Conservation (phyloP, 2,113 vertebrate genomes). For the Holacanthus passer region DNA sequence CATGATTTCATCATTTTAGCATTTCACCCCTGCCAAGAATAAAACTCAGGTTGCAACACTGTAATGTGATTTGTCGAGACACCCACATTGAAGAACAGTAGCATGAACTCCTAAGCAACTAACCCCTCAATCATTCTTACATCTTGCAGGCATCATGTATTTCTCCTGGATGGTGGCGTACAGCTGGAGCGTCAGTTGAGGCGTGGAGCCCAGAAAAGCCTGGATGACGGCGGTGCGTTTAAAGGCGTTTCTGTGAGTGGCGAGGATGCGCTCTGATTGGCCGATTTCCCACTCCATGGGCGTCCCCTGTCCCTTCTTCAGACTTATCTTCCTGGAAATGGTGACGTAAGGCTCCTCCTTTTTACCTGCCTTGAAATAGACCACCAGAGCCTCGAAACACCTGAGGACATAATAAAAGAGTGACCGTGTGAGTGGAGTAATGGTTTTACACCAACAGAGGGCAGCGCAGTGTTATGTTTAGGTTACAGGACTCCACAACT, state of each 20-base stretch:
- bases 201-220: constrained; percentile 96
- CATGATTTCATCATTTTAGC: not conserved
- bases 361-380: constrained; percentile 89
- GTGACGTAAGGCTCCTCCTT: constrained; percentile 93
- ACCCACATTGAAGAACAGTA: not conserved
- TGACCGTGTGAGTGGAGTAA: not conserved
- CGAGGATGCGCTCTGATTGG: constrained; percentile 89
- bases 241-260: constrained; percentile 93
- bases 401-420: constrained; percentile 76
- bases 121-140: constrained; percentile 78
- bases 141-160: constrained; percentile 82
- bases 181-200: constrained; percentile 95
- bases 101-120: not conserved
- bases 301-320: constrained; percentile 83
- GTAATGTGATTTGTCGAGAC: not conserved
- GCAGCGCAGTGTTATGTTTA: constrained; percentile 28
- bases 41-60: not conserved
- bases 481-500: not conserved
- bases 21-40: not conserved
- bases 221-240: constrained; percentile 95
- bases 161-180: constrained; percentile 94
- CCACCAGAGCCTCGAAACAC: constrained; percentile 93
- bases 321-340: constrained; percentile 91
- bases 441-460: constrained; percentile 62
- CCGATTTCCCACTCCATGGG: constrained; percentile 94